Base-by-base conservation (phyloP, 2,888 invertebrate species). In the Xanthia icteritia region DNA sequence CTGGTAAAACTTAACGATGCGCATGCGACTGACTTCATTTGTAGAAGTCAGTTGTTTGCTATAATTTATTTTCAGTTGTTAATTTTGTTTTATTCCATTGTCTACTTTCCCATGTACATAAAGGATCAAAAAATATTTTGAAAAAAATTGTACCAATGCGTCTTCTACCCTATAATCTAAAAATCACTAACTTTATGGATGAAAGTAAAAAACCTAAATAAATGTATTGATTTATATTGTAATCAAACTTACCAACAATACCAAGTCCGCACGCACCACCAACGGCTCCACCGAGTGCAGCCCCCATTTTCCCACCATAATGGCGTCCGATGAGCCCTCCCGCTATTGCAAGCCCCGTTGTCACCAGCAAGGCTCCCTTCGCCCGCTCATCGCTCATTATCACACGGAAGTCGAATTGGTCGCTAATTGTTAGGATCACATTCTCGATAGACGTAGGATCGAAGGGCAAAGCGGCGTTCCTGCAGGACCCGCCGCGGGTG, bases 201-300 rank as follows among this genome's bases (percentile, higher is more conserved):
- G 13, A 60, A 45, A n/a, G 39, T 42, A 42, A 31, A 36, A 54
- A 54, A 27, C 5, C 2, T 9, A 39, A 42, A 31, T 9, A 39
- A 42, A 31, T 20, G 20, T 15, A 6, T 76, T 54, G 31, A 76
- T 31, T 31, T 51, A 6, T 17, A 17, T 27, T 54, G 5, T 51
- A 51, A 20, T 45, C 5, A 20, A 60, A 84, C 95, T 93, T 86
- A 96, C 96, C 94, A 73, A 94, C 92, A 69, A 96, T 84, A 0
- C 96, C 96, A n/a, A 95, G 77, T 5, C 96, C 96, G 72, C 96
- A 96, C 11, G 89, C 95, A 0, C 96, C 96, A 0, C 96, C 96
- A 13, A 96, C 92, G 0, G 94, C 94, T 0, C 96, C 94, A 0
- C 96, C 96, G 0, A 96, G 90, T 0, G 93, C 93, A 0, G 95